Percentiles rank a stretch among this genome's conserved stretches.
phyloP scores from a whole-genome alignment of 2,888 invertebrate genomes.

The Kuschelorhynchus macadamiae region DNA sequence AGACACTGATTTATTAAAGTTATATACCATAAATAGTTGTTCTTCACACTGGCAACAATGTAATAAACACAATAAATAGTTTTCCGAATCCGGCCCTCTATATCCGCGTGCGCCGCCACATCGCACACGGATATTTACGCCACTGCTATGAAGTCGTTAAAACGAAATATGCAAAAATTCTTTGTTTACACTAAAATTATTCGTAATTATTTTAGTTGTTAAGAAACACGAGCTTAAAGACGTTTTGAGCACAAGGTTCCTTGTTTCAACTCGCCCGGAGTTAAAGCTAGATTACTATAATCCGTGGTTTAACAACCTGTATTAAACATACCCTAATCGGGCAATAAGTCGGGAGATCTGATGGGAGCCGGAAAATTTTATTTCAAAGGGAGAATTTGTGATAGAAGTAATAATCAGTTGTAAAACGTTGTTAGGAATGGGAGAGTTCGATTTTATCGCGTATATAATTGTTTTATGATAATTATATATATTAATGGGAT shows the following conservation, averaged over 20 bases:
- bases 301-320: constrained; percentile 27
- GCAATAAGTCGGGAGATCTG: constrained; percentile 16
- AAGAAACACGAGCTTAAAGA: constrained; percentile 51
- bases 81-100: no score
- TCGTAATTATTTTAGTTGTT: constrained; percentile 49
- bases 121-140: no score
- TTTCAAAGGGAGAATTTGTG: constrained; percentile 18
- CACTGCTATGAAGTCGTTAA: no score
- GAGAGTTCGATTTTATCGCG: constrained; percentile 2
- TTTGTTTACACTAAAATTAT: constrained; percentile 38
- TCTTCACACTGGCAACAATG: no score
- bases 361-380: constrained; percentile 11
- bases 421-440: background rate
- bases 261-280: constrained; percentile 52
- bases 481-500: background rate
- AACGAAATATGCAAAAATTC: constrained; percentile 28
- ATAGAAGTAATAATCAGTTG: constrained; percentile 7
- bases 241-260: constrained; percentile 55
- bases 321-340: constrained; percentile 23
- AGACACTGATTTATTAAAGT: no score
- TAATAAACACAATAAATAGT: no score
- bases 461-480: background rate
- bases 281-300: constrained; percentile 48
- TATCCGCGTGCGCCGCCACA: no score
- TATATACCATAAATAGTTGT: no score